phyloP scores from a whole-genome alignment of 2,888 invertebrate species.

The Hemaris fuciformis region DNA sequence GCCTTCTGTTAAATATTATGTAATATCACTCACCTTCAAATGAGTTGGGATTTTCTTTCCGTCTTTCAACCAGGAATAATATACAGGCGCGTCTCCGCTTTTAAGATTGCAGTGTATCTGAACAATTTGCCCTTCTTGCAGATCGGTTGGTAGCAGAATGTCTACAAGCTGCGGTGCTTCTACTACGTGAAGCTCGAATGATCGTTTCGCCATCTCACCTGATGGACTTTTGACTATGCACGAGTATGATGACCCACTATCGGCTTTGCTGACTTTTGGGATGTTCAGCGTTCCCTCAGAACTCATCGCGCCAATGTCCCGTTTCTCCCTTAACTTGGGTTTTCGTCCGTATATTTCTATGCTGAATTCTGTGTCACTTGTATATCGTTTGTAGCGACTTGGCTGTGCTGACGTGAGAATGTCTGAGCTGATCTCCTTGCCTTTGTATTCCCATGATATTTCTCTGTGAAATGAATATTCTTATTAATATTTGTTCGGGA shows the following conservation, averaged over 20 bases:
- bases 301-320: slow-evolving; percentile 51
- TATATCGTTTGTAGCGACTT: slow-evolving; percentile 61
- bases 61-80: slow-evolving; percentile 87
- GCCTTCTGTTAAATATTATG: neutral
- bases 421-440: slow-evolving; percentile 67
- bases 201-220: slow-evolving; percentile 88
- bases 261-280: slow-evolving; percentile 81
- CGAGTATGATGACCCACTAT: slow-evolving; percentile 89
- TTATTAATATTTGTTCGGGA: too few relatives aligned
- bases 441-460: slow-evolving; percentile 76
- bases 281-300: slow-evolving; percentile 82
- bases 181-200: slow-evolving; percentile 86
- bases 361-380: slow-evolving; percentile 52
- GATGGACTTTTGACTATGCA: slow-evolving; percentile 89
- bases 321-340: slow-evolving; percentile 71
- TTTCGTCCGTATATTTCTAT: slow-evolving; percentile 75
- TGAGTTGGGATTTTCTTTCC: slow-evolving; percentile 83
- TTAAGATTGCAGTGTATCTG: slow-evolving; percentile 92
- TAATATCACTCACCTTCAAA: slow-evolving; percentile 79
- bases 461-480: slow-evolving; percentile 55
- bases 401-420: slow-evolving; percentile 36
- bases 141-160: slow-evolving; percentile 88
- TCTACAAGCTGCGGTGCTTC: slow-evolving; percentile 91
- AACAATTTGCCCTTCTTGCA: slow-evolving; percentile 91
- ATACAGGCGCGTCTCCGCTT: slow-evolving; percentile 86